Base-by-base conservation (phyloP, 2,113 vertebrate species). In the Macaca mulatta region DNA sequence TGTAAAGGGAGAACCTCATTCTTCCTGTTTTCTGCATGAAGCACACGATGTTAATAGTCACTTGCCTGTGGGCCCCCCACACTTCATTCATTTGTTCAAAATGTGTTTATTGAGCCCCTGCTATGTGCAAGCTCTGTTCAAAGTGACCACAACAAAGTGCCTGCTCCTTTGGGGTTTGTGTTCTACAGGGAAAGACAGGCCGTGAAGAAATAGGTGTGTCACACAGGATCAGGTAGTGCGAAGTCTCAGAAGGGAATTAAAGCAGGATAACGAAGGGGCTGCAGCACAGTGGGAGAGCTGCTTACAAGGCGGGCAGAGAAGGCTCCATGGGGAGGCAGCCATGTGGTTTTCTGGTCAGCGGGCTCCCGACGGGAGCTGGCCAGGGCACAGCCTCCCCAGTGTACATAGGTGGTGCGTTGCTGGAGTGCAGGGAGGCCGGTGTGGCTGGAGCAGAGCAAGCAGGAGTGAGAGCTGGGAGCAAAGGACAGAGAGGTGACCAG, bases 21-120 rank as follows among this genome's bases (percentile, higher is more conserved):
- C 0, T 22, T 70, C 16, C 22, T 6, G 0, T 72, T 50, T 50
- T 20, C 82, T 77, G 38, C 27, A 35, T 17, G 59, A 59, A 3
- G 0, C 35, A 10, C 64, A 16, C 0, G 23, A 30, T 2, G 0
- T n/a, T 38, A 40, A 25, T 48, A 50, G 72, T 16, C 61, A 3
- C 57, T 55, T 80, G 40, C 25, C 57, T 43, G 0, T 7, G 32
- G 22, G 5, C 43, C n/a, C 11, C 0, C 1, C 14, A 14, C 14
- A 22, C 40, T 16, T 75, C 7, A 3, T 12, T 25, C 35, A 23
- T 48, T 50, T n/a, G 48, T 72, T 45, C 70, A n/a, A 9, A 23
- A 30, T 6, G 1, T n/a, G 1, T 45, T 69, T 79, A 17, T 4
- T 50, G 48, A 45, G 8, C 35, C 40, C 40, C 40, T 55, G 2